A percentile compares a stretch with the other conserved stretches of the same genome.
phyloP scores from a whole-genome alignment of 2,113 vertebrate species.

The Peromyscus polionotus region DNA sequence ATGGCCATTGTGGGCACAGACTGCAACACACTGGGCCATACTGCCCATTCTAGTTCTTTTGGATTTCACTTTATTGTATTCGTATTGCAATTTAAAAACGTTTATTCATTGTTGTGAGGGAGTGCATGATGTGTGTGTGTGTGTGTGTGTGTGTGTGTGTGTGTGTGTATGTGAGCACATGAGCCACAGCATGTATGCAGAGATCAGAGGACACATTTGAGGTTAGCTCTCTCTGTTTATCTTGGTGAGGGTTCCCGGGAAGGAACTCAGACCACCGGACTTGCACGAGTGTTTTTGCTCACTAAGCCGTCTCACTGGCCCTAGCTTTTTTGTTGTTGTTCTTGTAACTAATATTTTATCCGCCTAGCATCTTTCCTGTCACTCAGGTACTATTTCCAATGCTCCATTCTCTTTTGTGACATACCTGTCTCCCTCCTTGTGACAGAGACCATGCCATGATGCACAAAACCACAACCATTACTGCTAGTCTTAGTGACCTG shows the following conservation, averaged over 20 bases:
- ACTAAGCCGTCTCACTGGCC: background rate
- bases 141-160: background rate
- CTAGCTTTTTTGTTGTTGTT: background rate
- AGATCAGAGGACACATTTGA: background rate
- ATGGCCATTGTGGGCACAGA: too few relatives aligned
- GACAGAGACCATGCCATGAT: background rate
- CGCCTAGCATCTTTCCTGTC: background rate
- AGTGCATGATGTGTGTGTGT: background rate
- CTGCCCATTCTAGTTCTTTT: background rate
- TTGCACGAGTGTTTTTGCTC: too few relatives aligned
- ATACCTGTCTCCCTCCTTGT: background rate
- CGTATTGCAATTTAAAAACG: background rate
- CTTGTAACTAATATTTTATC: background rate
- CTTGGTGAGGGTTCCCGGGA: background rate
- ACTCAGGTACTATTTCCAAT: background rate
- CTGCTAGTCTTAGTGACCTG: rapidly evolving
- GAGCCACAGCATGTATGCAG: background rate
- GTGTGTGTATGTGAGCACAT: background rate
- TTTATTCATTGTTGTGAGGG: background rate
- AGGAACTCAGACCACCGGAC: too few relatives aligned
- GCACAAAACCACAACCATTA: background rate
- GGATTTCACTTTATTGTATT: background rate
- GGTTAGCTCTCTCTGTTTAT: background rate
- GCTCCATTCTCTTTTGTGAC: background rate
- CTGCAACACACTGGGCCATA: background rate